These are phyloP conservation scores for Ascidia mentula DNA, from an alignment of 23 tunicate species.

Conservation along the genomic window DNA sequence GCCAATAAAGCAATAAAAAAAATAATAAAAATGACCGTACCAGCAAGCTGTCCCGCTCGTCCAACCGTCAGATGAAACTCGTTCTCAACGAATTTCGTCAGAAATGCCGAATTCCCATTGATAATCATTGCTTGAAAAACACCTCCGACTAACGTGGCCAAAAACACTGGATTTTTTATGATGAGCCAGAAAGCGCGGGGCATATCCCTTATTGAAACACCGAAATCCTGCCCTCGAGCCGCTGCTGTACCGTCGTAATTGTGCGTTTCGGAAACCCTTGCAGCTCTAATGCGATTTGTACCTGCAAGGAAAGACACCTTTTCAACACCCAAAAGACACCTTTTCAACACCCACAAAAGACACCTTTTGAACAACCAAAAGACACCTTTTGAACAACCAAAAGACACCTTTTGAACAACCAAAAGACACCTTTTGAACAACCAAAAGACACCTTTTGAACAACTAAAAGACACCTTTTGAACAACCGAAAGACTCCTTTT, in stretches of 20 bases:
- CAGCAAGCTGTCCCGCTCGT: slow-evolving; percentile 70
- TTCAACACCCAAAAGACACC: too few species aligned
- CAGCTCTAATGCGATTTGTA: slow-evolving; percentile 34
- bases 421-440: too few species aligned
- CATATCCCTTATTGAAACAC: slow-evolving; percentile 53
- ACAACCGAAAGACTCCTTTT: too few species aligned
- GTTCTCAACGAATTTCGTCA: slow-evolving; percentile 82
- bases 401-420: too few species aligned
- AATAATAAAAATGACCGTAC: too few species aligned
- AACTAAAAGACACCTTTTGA: too few species aligned
- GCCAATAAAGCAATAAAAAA: too few species aligned
- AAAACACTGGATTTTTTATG: slow-evolving; percentile 61
- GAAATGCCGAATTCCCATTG: slow-evolving; percentile 78
- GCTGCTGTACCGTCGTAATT: slow-evolving; percentile 31
- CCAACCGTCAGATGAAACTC: slow-evolving; percentile 70
- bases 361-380: too few species aligned
- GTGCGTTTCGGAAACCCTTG: slow-evolving; percentile 55
- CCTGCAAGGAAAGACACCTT: too few species aligned
- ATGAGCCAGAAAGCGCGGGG: slow-evolving; percentile 37
- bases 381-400: too few species aligned
- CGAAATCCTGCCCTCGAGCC: slow-evolving; percentile 51
- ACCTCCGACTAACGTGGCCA: slow-evolving; percentile 49
- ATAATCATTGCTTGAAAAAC: slow-evolving; percentile 46
- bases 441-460: too few species aligned
- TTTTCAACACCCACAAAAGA: too few species aligned